A percentile compares a stretch with the other conserved stretches of the same genome.
Evolutionary conservation across 2,113 vertebrate species (phyloP).

Genomic region (Bubo bubo): DNA sequence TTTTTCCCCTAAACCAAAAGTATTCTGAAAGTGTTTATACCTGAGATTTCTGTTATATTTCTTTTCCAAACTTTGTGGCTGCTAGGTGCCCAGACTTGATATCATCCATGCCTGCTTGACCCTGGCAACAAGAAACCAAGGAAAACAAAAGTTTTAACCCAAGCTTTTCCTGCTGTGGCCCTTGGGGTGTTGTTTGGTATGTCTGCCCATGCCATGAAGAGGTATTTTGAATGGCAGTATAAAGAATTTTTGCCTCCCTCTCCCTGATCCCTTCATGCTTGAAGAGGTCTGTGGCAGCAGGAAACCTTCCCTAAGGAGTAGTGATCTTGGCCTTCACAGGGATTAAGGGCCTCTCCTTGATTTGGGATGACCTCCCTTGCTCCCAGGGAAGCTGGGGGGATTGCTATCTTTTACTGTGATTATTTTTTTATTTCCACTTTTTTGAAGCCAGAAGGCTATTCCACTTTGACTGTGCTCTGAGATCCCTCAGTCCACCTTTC

Average conservation of each 20-base stretch:
- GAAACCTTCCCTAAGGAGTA: not conserved
- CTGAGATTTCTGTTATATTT: not conserved
- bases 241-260: not conserved
- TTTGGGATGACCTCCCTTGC: not conserved
- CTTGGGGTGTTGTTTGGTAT: not conserved
- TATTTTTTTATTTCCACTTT: accelerated
- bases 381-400: not conserved
- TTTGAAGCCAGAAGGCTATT: not conserved
- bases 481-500: not conserved
- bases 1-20: not conserved
- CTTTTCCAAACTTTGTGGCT: not conserved
- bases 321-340: not conserved
- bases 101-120: accelerated
- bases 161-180: not conserved
- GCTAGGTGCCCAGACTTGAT: not conserved
- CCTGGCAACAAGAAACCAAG: not conserved
- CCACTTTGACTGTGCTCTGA: not conserved
- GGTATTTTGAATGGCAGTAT: not conserved
- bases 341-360: not conserved
- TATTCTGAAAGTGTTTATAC: not conserved
- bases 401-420: not conserved
- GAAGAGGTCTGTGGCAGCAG: not conserved
- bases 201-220: not conserved
- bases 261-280: not conserved
- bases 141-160: not conserved